phyloP scores from a whole-genome alignment of 2,888 invertebrate species.

The Melinopterus prodromus region DNA sequence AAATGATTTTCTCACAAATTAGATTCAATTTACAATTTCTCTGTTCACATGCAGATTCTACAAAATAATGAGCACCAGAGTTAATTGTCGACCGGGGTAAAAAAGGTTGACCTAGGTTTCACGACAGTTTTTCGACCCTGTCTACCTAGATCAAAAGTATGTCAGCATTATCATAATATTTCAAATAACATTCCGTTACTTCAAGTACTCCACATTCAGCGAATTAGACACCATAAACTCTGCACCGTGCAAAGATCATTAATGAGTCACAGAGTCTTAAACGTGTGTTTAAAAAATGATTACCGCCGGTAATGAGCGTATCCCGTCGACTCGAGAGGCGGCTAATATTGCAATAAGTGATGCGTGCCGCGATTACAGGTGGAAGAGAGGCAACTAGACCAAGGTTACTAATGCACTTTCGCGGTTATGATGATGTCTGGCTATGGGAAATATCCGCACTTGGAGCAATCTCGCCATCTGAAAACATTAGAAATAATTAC shows the following conservation, averaged over 20 bases:
- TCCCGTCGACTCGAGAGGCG: background rate
- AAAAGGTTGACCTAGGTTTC: too few relatives aligned
- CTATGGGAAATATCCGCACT: conserved; percentile 45
- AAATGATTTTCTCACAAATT: too few relatives aligned
- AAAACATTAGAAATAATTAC: conserved; percentile 40
- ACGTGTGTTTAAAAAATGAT: background rate
- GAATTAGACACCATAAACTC: background rate
- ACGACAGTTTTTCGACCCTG: too few relatives aligned
- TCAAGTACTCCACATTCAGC: background rate
- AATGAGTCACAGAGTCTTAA: background rate
- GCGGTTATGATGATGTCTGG: conserved; percentile 45
- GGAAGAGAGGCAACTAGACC: conserved; percentile 44
- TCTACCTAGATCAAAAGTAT: background rate
- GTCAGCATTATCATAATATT: background rate
- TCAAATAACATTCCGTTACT: background rate
- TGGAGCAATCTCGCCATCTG: conserved; percentile 39
- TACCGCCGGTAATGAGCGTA: background rate
- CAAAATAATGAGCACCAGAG: too few relatives aligned
- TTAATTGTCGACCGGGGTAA: too few relatives aligned
- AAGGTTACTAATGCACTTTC: conserved; percentile 47
- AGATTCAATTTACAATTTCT: too few relatives aligned
- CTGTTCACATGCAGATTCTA: too few relatives aligned
- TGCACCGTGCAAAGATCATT: background rate
- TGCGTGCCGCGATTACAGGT: conserved; percentile 43
- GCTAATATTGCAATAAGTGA: conserved; percentile 33